Base-by-base conservation (phyloP, 2,113 vertebrate genomes). In the Leucoraja erinaceus region DNA sequence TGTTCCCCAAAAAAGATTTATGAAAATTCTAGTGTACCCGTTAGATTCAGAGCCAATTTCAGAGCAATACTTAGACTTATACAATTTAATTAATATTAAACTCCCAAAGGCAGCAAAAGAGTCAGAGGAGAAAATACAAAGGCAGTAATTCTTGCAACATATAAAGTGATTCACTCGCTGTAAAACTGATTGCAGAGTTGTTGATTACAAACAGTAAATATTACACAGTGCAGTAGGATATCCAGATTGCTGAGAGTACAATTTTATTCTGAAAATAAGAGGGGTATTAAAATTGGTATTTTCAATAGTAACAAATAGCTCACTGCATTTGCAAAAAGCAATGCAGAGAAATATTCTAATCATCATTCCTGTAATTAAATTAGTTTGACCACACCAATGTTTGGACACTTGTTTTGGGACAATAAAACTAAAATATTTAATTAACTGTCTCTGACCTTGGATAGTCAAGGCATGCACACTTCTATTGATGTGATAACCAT, bases 151-250 rank as follows among this genome's bases (percentile, higher is more conserved):
- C 66, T 91, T 38, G 14, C 33, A 28, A 38, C 68, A 28, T 63
- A 47, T 16, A 54, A 91, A 74, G 11, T 70, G 90, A 74, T 70
- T 72, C 66, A 25, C 66, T 70, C 66, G 72, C 83, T 54, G 68
- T 25, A 91, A 31, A 25, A 88, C 83, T 66, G 83, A 88, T 88
- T 63, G 68, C 68, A 54, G 68, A 91, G 20, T 16, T 91, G 90
- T 91, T 91, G 90, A 74, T 91, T 74, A 91, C 72, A 66, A 70
- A 54, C 90, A 91, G 54, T 91, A 91, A 91, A 91, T 91, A 47
- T 91, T 91, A 33, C 68, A 28, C n/a, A 22, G 72, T 72, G 66
- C 63, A 74, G 25, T 33, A 74, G 68, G 72, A 72, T 72, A 91
- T 91, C 33, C 18, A 74, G 70, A 91, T 54, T 91, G 90, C 90